Percentiles rank a stretch among this genome's conserved stretches.
phyloP scores from a whole-genome alignment of 2,888 invertebrate genomes.

The Aelia acuminata region DNA sequence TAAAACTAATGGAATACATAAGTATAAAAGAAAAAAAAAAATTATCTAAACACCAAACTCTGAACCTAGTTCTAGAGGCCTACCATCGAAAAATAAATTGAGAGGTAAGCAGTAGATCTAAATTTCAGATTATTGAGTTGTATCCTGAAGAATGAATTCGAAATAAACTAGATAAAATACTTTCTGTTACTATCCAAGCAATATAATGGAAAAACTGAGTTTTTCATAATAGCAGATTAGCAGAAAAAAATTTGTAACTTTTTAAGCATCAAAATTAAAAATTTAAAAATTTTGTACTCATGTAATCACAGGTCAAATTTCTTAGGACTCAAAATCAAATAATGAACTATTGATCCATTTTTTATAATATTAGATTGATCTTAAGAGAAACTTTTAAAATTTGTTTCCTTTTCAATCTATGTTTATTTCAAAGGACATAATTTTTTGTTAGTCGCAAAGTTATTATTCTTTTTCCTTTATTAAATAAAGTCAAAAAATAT shows the following conservation, averaged over 20 bases:
- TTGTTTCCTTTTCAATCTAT: not conserved
- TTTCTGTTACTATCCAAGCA: too few relatives aligned
- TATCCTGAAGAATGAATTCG: not conserved
- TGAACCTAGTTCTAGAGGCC: not conserved
- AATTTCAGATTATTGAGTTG: not conserved
- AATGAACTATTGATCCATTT: not conserved
- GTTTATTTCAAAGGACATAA: not conserved
- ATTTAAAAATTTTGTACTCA: not conserved
- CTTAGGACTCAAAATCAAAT: not conserved
- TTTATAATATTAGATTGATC: not conserved
- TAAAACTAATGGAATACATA: constrained; percentile 12
- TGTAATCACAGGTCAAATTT: not conserved
- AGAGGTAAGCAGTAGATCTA: not conserved
- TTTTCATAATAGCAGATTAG: too few relatives aligned
- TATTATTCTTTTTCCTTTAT: not conserved
- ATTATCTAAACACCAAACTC: not conserved
- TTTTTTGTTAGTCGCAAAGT: not conserved
- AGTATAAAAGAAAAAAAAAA: constrained; percentile 5
- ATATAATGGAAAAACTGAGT: too few relatives aligned
- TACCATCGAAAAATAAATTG: not conserved
- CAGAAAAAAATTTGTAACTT: too few relatives aligned
- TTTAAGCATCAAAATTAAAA: not conserved
- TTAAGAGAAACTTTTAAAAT: not conserved
- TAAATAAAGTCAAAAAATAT: not conserved
- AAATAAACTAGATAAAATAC: not conserved